A percentile compares a stretch with the other conserved stretches of the same genome.
Evolutionary conservation across 2,113 vertebrate genomes (phyloP).

Genomic region (Puma concolor): DNA sequence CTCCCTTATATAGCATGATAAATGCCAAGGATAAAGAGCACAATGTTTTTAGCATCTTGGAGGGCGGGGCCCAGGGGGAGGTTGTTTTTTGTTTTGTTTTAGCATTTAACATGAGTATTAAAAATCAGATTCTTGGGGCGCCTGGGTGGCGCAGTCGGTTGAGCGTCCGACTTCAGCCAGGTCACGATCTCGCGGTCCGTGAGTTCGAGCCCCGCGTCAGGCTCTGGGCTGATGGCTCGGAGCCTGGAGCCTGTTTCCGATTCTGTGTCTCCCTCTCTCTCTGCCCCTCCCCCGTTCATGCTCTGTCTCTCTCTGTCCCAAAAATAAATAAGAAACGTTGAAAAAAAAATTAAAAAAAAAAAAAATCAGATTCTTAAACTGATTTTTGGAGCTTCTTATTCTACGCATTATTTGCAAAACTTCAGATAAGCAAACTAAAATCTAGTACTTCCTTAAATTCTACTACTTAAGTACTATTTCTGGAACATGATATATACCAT

Average conservation of each 20-base stretch:
- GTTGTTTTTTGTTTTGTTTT: neutral
- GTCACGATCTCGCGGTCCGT: no score
- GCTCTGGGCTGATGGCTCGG: no score
- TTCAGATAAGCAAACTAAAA: constrained; percentile 50
- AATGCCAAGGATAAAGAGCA: constrained; percentile 64
- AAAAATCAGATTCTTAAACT: constrained; percentile 48
- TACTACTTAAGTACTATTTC: constrained; percentile 6
- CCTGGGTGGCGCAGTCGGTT: no score
- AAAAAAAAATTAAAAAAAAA: no score
- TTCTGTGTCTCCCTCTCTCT: no score
- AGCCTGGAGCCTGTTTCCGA: no score
- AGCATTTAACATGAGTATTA: constrained; percentile 65
- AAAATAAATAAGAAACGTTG: no score
- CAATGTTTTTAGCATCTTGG: constrained; percentile 58
- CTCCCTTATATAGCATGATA: constrained; percentile 69
- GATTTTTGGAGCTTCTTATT: constrained; percentile 15
- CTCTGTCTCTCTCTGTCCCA: no score
- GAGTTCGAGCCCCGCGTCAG: no score
- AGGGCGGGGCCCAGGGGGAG: neutral
- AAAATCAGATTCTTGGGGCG: constrained; percentile 35
- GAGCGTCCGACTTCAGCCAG: no score
- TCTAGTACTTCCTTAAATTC: neutral
- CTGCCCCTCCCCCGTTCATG: no score
- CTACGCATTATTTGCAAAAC: constrained; percentile 47
- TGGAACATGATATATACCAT: neutral